Percentiles rank a stretch among this genome's conserved stretches.
These are phyloP conservation scores for Epinotia nisella DNA, from an alignment of 2,888 invertebrate genomes.

Conservation along the genomic window DNA sequence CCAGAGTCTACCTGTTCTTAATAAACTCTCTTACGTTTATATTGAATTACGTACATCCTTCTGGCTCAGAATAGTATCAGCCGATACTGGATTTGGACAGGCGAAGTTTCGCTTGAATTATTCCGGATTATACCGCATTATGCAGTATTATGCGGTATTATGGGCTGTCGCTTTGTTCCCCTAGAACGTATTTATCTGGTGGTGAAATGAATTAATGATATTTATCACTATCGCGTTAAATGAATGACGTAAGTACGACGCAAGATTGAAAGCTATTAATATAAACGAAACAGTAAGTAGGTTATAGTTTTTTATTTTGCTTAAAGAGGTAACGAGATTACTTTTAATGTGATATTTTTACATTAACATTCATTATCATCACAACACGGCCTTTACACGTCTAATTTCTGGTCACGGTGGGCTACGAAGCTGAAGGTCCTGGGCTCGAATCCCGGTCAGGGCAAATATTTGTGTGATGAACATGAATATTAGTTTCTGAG, in stretches of 20 bases:
- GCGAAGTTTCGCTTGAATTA: slow-evolving; percentile 52
- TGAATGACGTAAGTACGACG: slow-evolving; percentile 21
- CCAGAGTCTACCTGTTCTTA: neutral
- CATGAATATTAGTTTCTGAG: no score
- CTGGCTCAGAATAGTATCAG: slow-evolving; percentile 35
- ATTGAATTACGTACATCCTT: neutral
- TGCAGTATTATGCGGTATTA: slow-evolving; percentile 42
- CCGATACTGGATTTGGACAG: slow-evolving; percentile 48
- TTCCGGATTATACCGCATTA: slow-evolving; percentile 49
- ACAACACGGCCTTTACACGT: no score
- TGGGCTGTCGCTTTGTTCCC: slow-evolving; percentile 34
- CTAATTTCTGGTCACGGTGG: no score
- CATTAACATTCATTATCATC: no score
- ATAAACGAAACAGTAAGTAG: no score
- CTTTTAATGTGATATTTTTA: no score
- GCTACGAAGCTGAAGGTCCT: no score
- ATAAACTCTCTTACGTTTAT: neutral
- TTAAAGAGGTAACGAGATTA: no score
- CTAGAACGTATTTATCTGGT: slow-evolving; percentile 39
- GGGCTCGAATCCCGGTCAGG: no score
- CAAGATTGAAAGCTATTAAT: neutral
- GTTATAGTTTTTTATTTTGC: no score
- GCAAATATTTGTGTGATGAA: no score
- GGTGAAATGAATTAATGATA: slow-evolving; percentile 35
- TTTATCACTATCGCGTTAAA: slow-evolving; percentile 25